Evolutionary conservation across 2,113 vertebrate species (phyloP).

Genomic region (Pampusana beccarii): DNA sequence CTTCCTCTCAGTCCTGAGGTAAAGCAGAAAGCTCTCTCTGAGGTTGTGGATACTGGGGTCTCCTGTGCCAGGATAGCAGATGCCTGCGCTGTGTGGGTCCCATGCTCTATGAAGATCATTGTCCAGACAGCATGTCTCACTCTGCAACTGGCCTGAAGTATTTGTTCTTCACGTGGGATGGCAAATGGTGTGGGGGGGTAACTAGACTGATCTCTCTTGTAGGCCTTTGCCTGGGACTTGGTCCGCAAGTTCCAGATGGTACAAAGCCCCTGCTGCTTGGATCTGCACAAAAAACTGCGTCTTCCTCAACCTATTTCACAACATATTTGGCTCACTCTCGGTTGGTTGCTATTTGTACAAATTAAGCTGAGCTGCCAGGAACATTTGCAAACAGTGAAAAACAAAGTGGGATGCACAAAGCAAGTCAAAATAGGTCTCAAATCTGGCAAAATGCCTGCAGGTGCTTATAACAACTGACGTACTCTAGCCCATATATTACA

Average conservation of each 20-base stretch:
- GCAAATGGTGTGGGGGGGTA: background rate
- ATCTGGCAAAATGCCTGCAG: conserved; percentile 8
- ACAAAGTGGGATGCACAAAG: conserved; percentile 50
- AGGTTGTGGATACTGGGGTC: conserved; percentile 5
- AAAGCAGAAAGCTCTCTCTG: conserved; percentile 10
- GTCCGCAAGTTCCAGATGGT: conserved; percentile 64
- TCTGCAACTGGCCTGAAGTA: conserved; percentile 38
- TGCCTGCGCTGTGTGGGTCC: conserved; percentile 29
- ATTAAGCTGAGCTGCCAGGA: conserved; percentile 51
- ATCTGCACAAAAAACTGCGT: conserved; percentile 36
- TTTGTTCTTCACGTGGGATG: background rate
- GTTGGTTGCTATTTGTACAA: conserved; percentile 59
- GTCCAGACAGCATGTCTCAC: conserved; percentile 43
- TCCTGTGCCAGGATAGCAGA: conserved; percentile 42
- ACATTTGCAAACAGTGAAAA: conserved; percentile 61
- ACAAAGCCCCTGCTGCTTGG: conserved; percentile 57
- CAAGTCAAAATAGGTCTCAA: conserved; percentile 42
- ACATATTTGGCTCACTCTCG: conserved; percentile 36
- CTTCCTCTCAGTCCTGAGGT: conserved; percentile 5
- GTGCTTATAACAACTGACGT: conserved; percentile 37
- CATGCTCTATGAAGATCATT: background rate
- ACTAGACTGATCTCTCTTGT: conserved; percentile 31
- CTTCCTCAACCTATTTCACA: conserved; percentile 59
- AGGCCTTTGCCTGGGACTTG: conserved; percentile 35
- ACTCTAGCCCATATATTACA: conserved; percentile 16